Evolutionary conservation across 2,113 vertebrate species (phyloP).

Genomic region (Enhydra lutris): DNA sequence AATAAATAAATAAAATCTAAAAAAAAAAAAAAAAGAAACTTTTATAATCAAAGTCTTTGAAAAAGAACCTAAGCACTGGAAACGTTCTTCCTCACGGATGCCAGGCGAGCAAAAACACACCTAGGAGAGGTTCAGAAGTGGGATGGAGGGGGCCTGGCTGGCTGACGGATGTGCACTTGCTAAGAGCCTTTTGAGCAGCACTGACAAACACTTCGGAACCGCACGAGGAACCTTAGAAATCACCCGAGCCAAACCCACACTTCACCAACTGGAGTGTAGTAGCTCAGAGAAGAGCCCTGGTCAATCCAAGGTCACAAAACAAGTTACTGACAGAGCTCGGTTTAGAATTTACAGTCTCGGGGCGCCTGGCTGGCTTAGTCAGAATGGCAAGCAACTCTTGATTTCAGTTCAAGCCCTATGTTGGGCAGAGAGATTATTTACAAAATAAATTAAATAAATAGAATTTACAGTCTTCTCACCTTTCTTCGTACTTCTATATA

Average conservation of each 20-base stretch:
- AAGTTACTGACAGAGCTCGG: not conserved
- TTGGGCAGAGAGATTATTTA: not conserved
- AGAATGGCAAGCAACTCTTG: not conserved
- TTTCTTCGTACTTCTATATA: not conserved
- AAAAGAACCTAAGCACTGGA: not conserved
- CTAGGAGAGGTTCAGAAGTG: not conserved
- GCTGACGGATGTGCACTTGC: not conserved
- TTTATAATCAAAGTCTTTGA: conserved; percentile 15
- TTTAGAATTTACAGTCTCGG: not conserved
- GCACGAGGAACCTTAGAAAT: not conserved
- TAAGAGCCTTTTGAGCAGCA: not conserved
- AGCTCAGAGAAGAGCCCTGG: not conserved
- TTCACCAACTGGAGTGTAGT: not conserved
- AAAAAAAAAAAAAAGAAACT: not conserved
- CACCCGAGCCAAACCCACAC: not conserved
- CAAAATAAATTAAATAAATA: not conserved
- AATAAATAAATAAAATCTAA: too few relatives aligned
- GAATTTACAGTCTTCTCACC: not conserved
- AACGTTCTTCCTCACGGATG: not conserved
- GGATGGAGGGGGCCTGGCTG: not conserved
- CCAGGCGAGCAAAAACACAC: conserved; percentile 2
- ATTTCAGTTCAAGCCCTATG: not conserved
- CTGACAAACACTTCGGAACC: not conserved
- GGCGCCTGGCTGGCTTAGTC: not conserved
- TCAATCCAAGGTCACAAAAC: not conserved